Conservation (phyloP, 2,113 vertebrate genomes). For the Jaculus jaculus region DNA sequence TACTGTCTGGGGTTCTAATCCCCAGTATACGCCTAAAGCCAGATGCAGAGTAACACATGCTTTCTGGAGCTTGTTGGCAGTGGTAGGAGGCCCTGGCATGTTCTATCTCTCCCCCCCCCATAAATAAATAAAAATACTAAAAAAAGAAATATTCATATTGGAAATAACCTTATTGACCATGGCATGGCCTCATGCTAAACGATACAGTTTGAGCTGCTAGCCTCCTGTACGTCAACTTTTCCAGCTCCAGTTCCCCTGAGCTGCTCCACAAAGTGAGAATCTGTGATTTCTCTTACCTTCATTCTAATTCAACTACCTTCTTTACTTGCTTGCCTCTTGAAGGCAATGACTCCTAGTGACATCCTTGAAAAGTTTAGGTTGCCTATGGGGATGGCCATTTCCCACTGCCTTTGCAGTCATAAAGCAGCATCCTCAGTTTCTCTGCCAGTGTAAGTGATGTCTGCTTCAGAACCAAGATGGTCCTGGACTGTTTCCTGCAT, state of each 20-base stretch:
- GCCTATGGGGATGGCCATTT: neutral
- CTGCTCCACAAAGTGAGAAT: neutral
- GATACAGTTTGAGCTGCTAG: neutral
- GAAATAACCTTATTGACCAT: neutral
- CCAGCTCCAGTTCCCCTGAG: neutral
- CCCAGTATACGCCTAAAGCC: no score
- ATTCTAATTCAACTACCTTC: neutral
- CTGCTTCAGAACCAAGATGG: neutral
- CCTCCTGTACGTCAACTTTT: neutral
- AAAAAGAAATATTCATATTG: neutral
- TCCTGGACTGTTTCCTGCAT: neutral
- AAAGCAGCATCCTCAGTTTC: neutral
- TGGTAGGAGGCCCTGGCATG: no score
- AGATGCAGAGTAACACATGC: no score
- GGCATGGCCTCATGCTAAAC: neutral
- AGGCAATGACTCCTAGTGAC: neutral
- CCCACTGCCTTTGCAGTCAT: neutral
- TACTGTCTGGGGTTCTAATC: no score
- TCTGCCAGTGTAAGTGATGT: neutral
- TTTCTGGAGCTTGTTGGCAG: no score
- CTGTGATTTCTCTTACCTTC: neutral
- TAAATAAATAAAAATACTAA: no score
- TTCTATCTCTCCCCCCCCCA: no score
- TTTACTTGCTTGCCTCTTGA: neutral
- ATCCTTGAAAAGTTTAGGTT: neutral